Conservation (phyloP, 2,113 vertebrate genomes). For the Indicator maculatus region DNA sequence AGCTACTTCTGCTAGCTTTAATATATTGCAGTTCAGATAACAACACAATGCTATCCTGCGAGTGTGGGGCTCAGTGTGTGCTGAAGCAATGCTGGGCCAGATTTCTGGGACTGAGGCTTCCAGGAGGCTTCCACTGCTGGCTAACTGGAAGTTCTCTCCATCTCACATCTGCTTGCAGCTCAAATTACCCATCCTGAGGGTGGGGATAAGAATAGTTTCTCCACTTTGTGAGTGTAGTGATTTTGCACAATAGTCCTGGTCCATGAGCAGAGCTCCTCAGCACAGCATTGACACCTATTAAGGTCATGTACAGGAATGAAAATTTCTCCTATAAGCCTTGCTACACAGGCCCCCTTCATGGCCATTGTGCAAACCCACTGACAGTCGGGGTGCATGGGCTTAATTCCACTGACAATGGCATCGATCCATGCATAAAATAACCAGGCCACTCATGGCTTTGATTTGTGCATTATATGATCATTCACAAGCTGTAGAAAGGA, state of each 20-base stretch:
- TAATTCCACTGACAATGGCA: not conserved
- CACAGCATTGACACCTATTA: not conserved
- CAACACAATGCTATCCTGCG: rapidly evolving
- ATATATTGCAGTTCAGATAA: not conserved
- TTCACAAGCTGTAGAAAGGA: not conserved
- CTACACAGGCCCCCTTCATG: not conserved
- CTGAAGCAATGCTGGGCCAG: not conserved
- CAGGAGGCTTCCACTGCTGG: not conserved
- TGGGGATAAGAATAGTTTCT: not conserved
- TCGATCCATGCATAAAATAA: not conserved
- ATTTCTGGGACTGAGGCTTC: not conserved
- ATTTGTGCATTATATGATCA: not conserved
- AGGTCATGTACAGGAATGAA: not conserved
- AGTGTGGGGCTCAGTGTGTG: not conserved
- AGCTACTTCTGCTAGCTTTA: slow-evolving; percentile 22
- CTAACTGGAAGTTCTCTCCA: not conserved
- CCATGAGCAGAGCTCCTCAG: not conserved
- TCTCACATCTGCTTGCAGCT: not conserved
- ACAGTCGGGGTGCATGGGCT: not conserved
- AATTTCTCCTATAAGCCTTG: not conserved
- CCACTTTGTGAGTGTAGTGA: not conserved
- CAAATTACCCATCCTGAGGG: not conserved
- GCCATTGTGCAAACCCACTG: not conserved
- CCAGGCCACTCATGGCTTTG: not conserved
- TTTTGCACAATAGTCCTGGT: not conserved